Evolutionary conservation across 1,140 invertebrate genomes (phyloP).

Genomic region (Sitobion miscanthi): DNA sequence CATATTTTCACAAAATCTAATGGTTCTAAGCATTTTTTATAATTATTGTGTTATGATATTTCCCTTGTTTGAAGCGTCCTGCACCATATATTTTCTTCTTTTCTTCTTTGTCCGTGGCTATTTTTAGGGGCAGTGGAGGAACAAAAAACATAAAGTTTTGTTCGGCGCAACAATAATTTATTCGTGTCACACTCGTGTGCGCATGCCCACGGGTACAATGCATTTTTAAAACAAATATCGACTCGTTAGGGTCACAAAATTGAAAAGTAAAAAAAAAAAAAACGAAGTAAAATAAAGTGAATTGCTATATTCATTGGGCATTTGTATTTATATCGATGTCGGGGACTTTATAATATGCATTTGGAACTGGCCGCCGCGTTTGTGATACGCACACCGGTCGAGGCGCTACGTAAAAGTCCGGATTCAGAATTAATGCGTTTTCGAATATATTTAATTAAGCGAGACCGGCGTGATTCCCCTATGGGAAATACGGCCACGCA

Average conservation of each 20-base stretch:
- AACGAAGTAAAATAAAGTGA: not conserved
- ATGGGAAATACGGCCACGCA: not conserved
- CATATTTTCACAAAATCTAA: too few relatives aligned
- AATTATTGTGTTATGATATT: not conserved
- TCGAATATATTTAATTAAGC: conserved; percentile 52
- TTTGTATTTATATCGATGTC: not conserved
- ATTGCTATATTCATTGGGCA: not conserved
- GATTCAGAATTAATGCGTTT: conserved; percentile 43
- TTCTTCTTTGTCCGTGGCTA: too few relatives aligned
- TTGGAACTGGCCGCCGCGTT: not conserved
- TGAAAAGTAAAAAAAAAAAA: not conserved
- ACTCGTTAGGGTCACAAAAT: not conserved
- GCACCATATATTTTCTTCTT: not conserved
- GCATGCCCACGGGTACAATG: not conserved
- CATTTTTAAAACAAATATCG: conserved; percentile 2
- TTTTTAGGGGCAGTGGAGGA: too few relatives aligned
- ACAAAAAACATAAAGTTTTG: not conserved
- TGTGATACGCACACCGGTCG: not conserved
- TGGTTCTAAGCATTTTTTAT: too few relatives aligned
- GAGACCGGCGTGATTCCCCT: conserved; percentile 36
- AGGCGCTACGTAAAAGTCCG: conserved; percentile 16
- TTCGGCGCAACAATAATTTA: not conserved
- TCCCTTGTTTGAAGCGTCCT: not conserved
- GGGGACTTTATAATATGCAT: not conserved
- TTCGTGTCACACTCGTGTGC: not conserved